phyloP scores from a whole-genome alignment of 2,113 vertebrate genomes.

The Leuciscus idus region DNA sequence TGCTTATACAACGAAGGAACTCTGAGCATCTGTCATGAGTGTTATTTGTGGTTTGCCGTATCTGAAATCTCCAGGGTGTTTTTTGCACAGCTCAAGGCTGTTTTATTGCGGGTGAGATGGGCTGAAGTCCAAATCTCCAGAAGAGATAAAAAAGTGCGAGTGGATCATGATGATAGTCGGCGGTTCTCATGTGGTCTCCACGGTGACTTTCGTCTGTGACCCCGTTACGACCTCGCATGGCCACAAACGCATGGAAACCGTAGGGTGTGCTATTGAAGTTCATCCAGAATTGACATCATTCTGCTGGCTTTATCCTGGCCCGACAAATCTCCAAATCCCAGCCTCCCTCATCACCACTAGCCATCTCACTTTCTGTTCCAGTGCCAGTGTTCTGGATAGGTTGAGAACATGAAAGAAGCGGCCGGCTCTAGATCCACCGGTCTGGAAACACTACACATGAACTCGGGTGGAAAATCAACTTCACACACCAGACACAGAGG shows the following conservation, averaged over 20 bases:
- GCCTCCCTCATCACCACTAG: not conserved
- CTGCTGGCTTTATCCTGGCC: not conserved
- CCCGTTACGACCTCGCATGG: not conserved
- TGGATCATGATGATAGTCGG: not conserved
- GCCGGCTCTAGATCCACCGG: not conserved
- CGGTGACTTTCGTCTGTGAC: conserved; percentile 24
- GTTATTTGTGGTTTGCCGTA: not conserved
- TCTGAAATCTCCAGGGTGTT: conserved; percentile 21
- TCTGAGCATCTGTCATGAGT: not conserved
- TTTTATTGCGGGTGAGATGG: not conserved
- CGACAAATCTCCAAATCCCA: not conserved
- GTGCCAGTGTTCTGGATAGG: not conserved
- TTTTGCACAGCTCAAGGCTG: conserved; percentile 12
- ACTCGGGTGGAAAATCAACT: not conserved
- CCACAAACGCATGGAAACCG: not conserved
- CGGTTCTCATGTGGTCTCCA: not conserved
- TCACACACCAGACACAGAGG: not conserved
- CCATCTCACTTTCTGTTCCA: not conserved
- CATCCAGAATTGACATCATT: conserved; percentile 26
- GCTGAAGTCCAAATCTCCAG: not conserved
- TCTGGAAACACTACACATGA: not conserved
- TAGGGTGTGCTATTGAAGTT: conserved; percentile 33
- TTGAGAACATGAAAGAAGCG: not conserved
- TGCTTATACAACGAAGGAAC: not conserved
- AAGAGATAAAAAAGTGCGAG: too few relatives aligned